Percentiles rank a stretch among this genome's conserved stretches.
Conservation (phyloP, 2,888 invertebrate genomes). For the Ditula angustiorana region DNA sequence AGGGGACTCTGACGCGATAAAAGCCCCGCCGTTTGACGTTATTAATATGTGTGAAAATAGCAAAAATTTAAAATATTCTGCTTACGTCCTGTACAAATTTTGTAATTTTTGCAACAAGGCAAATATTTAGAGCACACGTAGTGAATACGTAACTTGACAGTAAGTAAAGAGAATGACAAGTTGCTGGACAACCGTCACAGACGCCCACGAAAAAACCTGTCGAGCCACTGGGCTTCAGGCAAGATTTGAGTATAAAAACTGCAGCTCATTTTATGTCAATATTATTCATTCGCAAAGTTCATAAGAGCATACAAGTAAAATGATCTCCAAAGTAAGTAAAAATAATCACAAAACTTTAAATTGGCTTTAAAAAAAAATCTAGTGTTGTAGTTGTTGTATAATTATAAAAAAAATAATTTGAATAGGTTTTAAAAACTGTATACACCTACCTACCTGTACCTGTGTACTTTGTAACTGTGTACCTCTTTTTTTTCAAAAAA, state of each 20-base stretch:
- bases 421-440: too few relatives aligned
- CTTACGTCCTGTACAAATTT: background rate
- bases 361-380: conserved; percentile 44
- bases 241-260: conserved; percentile 31
- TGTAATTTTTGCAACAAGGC: background rate
- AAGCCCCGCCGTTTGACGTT: too few relatives aligned
- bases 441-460: too few relatives aligned
- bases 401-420: too few relatives aligned
- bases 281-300: conserved; percentile 29
- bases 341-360: background rate
- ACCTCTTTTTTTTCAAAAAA: too few relatives aligned
- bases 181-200: conserved; percentile 12
- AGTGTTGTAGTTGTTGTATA: too few relatives aligned
- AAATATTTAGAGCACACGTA: conserved; percentile 10
- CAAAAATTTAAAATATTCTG: background rate
- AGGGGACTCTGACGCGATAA: too few relatives aligned
- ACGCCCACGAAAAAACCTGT: conserved; percentile 16
- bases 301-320: conserved; percentile 19
- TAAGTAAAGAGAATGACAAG: background rate
- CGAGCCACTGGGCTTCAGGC: background rate
- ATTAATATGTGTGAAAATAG: too few relatives aligned
- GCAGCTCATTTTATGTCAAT: conserved; percentile 3
- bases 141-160: conserved; percentile 6
- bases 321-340: conserved; percentile 30
- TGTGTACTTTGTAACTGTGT: too few relatives aligned